Percentiles rank a stretch among this genome's conserved stretches.
phyloP scores from a whole-genome alignment of 2,797 vertebrate species.

The Tarsius wallacei region DNA sequence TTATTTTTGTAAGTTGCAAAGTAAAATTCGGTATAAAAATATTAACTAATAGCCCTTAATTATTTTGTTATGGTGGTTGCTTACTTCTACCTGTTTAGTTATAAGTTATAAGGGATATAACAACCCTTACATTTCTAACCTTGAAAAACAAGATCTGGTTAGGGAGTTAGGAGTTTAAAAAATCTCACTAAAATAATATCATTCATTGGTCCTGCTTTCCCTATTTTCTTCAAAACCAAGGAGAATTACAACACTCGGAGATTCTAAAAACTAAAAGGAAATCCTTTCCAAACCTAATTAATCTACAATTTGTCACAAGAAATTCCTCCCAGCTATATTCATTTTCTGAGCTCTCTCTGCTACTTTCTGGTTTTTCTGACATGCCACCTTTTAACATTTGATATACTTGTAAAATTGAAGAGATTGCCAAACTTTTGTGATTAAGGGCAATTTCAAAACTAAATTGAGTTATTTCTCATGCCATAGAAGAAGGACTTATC shows the following conservation, averaged over 20 bases:
- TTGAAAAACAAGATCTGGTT: neutral
- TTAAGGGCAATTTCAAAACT: neutral
- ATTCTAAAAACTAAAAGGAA: neutral
- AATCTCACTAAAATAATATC: neutral
- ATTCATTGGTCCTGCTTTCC: neutral
- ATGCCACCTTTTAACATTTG: neutral
- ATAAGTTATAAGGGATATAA: neutral
- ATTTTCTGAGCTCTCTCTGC: neutral
- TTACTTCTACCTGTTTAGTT: neutral
- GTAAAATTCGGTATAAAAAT: conserved; percentile 10
- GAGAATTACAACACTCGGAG: neutral
- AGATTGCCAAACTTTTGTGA: neutral
- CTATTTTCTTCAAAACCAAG: conserved; percentile 1
- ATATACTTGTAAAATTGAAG: neutral
- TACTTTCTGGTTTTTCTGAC: neutral
- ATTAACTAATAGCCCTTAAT: neutral
- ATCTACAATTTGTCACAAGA: neutral
- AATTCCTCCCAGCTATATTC: neutral
- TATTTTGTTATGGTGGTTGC: neutral
- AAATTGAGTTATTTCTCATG: neutral
- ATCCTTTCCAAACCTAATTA: neutral
- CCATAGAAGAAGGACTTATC: neutral
- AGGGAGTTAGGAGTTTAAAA: neutral
- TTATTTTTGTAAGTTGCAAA: neutral
- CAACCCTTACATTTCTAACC: neutral